Conservation (phyloP, 2,888 invertebrate species). For the Heliconius charithonia region DNA sequence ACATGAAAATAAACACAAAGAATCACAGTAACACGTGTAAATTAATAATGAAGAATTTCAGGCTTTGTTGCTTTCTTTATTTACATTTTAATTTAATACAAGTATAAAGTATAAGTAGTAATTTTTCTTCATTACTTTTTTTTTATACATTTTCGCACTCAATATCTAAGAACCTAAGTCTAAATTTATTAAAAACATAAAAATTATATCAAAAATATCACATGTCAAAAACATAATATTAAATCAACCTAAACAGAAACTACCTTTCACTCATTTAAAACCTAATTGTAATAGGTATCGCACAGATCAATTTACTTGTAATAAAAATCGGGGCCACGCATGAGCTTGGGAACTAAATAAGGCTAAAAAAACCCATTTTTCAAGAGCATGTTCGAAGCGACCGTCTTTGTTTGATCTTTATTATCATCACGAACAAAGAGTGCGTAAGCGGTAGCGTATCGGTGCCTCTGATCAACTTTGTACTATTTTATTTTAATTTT, state of each 20-base stretch:
- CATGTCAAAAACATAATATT: constrained; percentile 6
- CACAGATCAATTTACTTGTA: constrained; percentile 42
- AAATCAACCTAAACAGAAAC: not conserved
- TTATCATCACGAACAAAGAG: constrained; percentile 76
- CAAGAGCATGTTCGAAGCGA: constrained; percentile 72
- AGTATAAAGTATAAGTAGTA: no score
- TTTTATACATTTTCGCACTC: no score
- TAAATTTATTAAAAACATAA: not conserved
- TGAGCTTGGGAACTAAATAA: constrained; percentile 65
- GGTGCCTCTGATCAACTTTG: constrained; percentile 79
- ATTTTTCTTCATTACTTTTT: no score
- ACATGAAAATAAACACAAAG: constrained; percentile 60
- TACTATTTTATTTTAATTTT: constrained; percentile 66
- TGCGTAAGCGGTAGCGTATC: constrained; percentile 83
- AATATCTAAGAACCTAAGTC: not conserved
- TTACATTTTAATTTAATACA: no score
- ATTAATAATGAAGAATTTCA: constrained; percentile 13
- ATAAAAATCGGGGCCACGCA: constrained; percentile 47
- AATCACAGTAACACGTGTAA: constrained; percentile 63
- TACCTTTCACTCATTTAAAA: not conserved
- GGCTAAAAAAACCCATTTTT: constrained; percentile 63
- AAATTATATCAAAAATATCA: not conserved
- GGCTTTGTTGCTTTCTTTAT: not conserved
- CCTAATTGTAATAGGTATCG: constrained; percentile 35
- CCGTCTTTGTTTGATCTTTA: constrained; percentile 78